Percentiles rank a stretch among this genome's conserved stretches.
Evolutionary conservation across 2,113 vertebrate species (phyloP).

Genomic region (Tympanuchus pallidicinctus): DNA sequence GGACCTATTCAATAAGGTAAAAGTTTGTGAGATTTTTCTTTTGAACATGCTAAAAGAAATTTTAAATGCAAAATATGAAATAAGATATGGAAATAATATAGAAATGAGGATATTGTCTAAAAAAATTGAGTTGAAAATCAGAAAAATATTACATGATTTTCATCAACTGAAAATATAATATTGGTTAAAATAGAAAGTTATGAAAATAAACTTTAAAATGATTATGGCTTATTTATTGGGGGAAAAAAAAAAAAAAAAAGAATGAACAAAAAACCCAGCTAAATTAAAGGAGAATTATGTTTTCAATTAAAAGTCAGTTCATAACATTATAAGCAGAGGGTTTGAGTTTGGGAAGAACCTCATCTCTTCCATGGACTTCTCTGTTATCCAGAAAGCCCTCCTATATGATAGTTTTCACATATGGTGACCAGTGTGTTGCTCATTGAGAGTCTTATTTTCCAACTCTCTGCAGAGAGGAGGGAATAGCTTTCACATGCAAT

Average conservation of each 20-base stretch:
- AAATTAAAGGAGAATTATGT: neutral
- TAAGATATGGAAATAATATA: neutral
- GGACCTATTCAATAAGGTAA: fast-evolving
- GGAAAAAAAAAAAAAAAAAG: no score
- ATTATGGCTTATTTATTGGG: neutral
- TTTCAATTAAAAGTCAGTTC: neutral
- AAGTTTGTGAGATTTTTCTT: neutral
- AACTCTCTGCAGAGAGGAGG: neutral
- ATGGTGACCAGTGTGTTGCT: fast-evolving
- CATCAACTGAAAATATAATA: neutral
- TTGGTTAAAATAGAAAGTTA: neutral
- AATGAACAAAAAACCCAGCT: neutral
- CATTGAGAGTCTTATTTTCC: neutral
- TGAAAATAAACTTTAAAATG: neutral
- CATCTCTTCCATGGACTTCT: neutral
- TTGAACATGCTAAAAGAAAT: neutral
- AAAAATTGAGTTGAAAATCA: neutral
- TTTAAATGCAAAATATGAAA: neutral
- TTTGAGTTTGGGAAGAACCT: neutral
- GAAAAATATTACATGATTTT: neutral
- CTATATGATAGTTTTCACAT: neutral
- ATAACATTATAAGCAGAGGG: neutral
- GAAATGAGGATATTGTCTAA: neutral
- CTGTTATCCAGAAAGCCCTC: neutral
- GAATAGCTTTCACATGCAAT: neutral